Conservation (phyloP, 2,888 invertebrate species). For the Volucella inflata region DNA sequence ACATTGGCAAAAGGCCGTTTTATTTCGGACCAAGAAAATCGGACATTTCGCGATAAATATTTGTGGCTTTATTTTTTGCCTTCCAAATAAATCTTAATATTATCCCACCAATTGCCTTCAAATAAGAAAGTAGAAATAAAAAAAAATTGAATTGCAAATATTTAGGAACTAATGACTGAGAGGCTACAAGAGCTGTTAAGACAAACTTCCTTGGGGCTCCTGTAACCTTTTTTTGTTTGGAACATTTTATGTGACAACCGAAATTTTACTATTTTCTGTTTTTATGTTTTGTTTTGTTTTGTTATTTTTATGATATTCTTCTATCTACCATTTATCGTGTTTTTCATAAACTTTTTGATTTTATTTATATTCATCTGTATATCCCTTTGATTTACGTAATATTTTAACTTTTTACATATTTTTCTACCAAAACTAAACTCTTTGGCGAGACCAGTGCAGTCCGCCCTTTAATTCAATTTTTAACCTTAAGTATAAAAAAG, state of each 20-base stretch:
- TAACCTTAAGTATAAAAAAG: conserved; percentile 74
- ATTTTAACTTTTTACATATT: conserved; percentile 37
- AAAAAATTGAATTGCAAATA: background rate
- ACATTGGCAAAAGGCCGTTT: too few species aligned
- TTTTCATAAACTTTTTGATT: conserved; percentile 7
- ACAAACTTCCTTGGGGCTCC: background rate
- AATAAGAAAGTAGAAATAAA: background rate
- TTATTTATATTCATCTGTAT: conserved; percentile 25
- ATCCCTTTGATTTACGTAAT: conserved; percentile 3
- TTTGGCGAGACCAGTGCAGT: conserved; percentile 14
- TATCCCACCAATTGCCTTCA: background rate
- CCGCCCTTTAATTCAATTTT: conserved; percentile 47
- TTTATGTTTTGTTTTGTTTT: conserved; percentile 2
- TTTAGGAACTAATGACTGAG: conserved; percentile 65
- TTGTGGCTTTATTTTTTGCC: too few species aligned
- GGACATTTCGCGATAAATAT: too few species aligned
- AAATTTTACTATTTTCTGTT: conserved; percentile 41
- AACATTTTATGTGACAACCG: conserved; percentile 57
- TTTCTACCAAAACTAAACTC: conserved; percentile 64
- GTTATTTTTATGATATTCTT: conserved; percentile 50
- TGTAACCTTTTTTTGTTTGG: conserved; percentile 15
- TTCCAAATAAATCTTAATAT: too few species aligned
- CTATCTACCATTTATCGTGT: conserved; percentile 53
- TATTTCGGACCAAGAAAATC: too few species aligned
- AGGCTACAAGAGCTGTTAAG: conserved; percentile 7